Evolutionary conservation across 2,888 invertebrate species (phyloP), one percentile per base, ranked within the genome.

Genomic region (Flexamia atlantica): DNA sequence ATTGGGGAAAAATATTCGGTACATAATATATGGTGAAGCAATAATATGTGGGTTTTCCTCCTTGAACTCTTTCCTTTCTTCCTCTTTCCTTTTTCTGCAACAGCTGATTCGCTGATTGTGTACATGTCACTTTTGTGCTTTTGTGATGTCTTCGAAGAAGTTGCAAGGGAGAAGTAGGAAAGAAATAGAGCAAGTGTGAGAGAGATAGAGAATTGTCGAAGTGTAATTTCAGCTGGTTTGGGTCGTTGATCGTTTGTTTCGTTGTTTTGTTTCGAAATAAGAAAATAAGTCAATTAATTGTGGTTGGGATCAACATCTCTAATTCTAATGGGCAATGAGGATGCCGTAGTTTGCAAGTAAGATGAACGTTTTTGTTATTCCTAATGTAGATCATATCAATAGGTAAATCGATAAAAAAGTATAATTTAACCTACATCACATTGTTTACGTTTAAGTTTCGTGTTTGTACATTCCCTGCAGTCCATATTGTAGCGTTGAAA

Each of bases 281-380:
- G n/a, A 46, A 46, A 9, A 46, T 17, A 46, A 46, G 46, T 57
- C 57, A 20, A 57, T 7, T 57, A 23, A 1, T 57, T 57, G 23
- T 57, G 57, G 23, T 57, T 57, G 23, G 57, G 57, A 20, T 23
- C 23, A 57, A 57, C 2, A 20, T 23, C 57, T 23, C 2, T 57
- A 57, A 23, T 23, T 20, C 57, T 57, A 23, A 76, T 76, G 76
- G 76, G 76, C 28, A 76, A 76, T 32, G 76, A 76, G 76, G 76
- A 76, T 76, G 32, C 14, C 42, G 12, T 76, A 20, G 53, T 76
- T 10, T 50, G 76, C 76, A 76, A 76, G 76, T 76, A 76, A 76
- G 76, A 68, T 42, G 28, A 42, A 20, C 5, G 14, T 76, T 76
- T 5, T 42, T 76, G 40, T 42, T 42, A 25, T 57, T 23, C 23